Conservation (phyloP, 2,888 invertebrate genomes). For the Eristalinus sepulchralis region DNA sequence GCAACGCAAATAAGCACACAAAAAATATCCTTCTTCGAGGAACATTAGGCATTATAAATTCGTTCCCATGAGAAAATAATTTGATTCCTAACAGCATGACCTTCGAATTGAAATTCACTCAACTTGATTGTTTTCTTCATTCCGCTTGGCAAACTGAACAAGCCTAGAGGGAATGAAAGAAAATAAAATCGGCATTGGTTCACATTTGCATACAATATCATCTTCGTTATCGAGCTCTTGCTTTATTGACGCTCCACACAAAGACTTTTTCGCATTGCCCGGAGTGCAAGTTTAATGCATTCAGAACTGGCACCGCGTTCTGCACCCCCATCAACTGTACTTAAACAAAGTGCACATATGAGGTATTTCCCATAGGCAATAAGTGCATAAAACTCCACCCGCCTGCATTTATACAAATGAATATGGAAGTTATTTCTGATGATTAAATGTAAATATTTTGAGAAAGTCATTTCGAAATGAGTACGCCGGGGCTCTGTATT, state of each 20-base stretch:
- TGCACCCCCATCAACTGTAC: background rate
- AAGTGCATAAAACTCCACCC: constrained; percentile 27
- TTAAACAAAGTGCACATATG: constrained; percentile 58
- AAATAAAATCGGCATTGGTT: background rate
- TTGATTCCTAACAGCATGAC: background rate
- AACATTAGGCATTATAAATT: background rate
- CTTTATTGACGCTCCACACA: background rate
- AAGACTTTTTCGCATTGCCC: background rate
- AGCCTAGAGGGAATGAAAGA: background rate
- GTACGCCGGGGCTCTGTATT: constrained; percentile 16
- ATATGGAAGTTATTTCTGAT: constrained; percentile 58
- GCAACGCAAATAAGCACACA: background rate
- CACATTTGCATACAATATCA: background rate
- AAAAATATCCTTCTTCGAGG: background rate
- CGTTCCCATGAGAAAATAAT: background rate
- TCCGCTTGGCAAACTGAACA: background rate
- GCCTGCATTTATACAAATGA: constrained; percentile 50
- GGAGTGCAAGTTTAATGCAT: background rate
- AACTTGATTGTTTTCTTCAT: background rate
- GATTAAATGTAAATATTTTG: constrained; percentile 70
- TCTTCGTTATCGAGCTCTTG: background rate
- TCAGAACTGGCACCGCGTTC: background rate
- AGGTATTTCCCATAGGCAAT: constrained; percentile 61
- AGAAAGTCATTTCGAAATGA: constrained; percentile 60
- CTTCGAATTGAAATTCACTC: background rate